Conservation (phyloP, 2,888 invertebrate species). For the Nymphalis urticae region DNA sequence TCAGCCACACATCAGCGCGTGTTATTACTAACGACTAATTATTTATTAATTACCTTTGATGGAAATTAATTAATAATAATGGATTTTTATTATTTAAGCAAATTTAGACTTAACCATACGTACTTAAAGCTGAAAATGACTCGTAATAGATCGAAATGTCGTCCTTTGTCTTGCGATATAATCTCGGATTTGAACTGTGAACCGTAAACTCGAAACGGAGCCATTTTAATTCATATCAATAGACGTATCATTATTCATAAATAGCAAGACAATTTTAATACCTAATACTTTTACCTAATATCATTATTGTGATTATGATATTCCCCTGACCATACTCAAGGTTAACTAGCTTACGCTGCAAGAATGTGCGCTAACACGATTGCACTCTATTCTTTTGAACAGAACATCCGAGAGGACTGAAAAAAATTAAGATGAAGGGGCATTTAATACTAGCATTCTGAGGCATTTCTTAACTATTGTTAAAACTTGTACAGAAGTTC, state of each 20-base stretch:
- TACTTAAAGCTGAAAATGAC: not conserved
- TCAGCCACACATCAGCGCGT: not conserved
- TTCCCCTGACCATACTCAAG: no score
- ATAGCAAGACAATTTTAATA: not conserved
- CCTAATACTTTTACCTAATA: not conserved
- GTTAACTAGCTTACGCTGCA: no score
- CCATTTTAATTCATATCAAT: conserved; percentile 3
- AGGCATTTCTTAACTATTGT: no score
- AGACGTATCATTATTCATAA: not conserved
- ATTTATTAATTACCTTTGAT: not conserved
- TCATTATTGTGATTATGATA: no score
- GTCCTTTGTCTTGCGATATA: not conserved
- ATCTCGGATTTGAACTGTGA: conserved; percentile 18
- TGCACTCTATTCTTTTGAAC: no score
- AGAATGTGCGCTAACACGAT: no score
- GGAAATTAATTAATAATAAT: conserved; percentile 1
- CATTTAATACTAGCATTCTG: no score
- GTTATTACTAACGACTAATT: not conserved
- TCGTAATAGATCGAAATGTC: not conserved
- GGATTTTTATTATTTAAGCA: not conserved
- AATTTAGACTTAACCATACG: not conserved
- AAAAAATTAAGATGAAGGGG: no score
- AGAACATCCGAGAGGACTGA: no score
- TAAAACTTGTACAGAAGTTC: no score
- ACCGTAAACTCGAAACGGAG: conserved; percentile 7